Conservation (phyloP, 2,797 vertebrate genomes). For the Catamblyrhynchus diadema region DNA sequence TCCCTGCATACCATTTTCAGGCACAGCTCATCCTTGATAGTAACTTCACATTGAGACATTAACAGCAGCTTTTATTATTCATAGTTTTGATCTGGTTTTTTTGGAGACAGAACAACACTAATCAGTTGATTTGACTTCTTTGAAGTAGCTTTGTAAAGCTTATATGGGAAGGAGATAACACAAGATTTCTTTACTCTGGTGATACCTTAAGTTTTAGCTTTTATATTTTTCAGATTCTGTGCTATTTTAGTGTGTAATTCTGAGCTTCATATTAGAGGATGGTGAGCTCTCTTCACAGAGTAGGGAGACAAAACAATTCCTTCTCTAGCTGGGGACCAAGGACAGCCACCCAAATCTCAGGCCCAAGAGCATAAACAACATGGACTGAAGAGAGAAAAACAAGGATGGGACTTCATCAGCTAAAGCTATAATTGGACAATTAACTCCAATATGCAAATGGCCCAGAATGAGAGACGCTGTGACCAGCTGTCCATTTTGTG, state of each 20-base stretch:
- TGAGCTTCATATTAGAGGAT: not conserved
- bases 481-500: not conserved
- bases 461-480: not conserved
- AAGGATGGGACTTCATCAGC: not conserved
- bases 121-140: not conserved
- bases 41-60: not conserved
- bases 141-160: not conserved
- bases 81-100: not conserved
- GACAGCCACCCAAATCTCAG: not conserved
- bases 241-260: not conserved
- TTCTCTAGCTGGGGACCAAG: not conserved
- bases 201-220: not conserved
- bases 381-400: not conserved
- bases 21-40: not conserved
- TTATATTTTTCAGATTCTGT: not conserved
- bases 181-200: not conserved
- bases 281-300: not conserved
- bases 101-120: not conserved
- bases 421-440: not conserved
- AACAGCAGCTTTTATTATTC: not conserved
- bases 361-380: not conserved
- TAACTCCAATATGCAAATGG: not conserved
- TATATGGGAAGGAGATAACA: not conserved
- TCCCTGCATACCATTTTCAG: not conserved
- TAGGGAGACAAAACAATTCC: not conserved